Evolutionary conservation across 1,140 invertebrate genomes (phyloP).

Genomic region (Steinernema feltiae): DNA sequence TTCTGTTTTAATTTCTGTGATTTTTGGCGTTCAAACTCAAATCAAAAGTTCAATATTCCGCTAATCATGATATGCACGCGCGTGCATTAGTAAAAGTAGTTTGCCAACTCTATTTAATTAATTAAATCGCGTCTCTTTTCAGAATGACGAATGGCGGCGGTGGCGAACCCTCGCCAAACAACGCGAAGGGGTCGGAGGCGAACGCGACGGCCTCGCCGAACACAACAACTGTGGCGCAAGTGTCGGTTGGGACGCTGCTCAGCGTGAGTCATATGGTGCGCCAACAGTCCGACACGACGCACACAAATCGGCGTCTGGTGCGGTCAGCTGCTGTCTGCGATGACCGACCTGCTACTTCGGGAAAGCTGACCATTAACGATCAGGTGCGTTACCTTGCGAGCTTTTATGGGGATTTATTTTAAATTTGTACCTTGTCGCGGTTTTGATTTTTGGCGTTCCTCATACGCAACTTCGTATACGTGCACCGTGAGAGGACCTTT

Average conservation of each 20-base stretch:
- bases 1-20: too few species aligned
- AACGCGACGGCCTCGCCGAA: not conserved
- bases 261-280: not conserved
- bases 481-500: too few species aligned
- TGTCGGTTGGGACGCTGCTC: not conserved
- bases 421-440: not conserved
- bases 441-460: not conserved
- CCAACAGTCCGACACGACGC: slow-evolving; percentile 7
- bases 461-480: too few species aligned
- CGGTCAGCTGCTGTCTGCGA: not conserved
- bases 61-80: too few species aligned
- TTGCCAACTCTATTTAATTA: too few species aligned
- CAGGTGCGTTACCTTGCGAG: not conserved
- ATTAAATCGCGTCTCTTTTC: too few species aligned
- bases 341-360: not conserved
- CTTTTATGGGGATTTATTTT: not conserved
- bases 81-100: too few species aligned
- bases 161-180: not conserved
- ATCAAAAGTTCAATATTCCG: too few species aligned
- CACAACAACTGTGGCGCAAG: not conserved
- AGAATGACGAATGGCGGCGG: slow-evolving; percentile 12
- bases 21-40: too few species aligned
- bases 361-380: slow-evolving; percentile 1
- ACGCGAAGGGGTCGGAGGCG: not conserved
- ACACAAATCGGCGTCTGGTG: not conserved